Evolutionary conservation across 2,113 vertebrate species (phyloP).

Genomic region (Serinus canaria): DNA sequence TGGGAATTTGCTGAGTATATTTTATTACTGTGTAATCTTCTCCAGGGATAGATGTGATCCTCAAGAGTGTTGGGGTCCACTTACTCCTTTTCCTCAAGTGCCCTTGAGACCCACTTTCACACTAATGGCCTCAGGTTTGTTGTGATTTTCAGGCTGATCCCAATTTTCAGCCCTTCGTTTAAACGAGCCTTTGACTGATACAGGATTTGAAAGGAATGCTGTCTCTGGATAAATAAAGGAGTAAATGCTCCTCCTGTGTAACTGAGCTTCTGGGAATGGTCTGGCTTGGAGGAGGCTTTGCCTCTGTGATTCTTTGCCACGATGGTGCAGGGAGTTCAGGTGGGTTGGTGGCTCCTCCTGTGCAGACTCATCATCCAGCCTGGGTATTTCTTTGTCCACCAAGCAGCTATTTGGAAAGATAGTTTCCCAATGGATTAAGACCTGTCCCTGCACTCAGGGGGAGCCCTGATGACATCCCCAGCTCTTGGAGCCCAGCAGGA

Average conservation of each 20-base stretch:
- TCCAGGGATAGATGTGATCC: conserved; percentile 13
- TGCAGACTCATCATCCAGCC: background rate
- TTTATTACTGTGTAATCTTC: conserved; percentile 4
- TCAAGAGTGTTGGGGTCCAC: conserved; percentile 40
- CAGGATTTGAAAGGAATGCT: background rate
- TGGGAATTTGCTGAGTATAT: background rate
- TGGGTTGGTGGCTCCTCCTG: accelerated
- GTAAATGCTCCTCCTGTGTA: background rate
- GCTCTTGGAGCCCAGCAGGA: background rate
- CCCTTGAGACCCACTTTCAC: conserved; percentile 22
- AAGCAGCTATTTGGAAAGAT: accelerated
- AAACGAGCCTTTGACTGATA: background rate
- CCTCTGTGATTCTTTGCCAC: background rate
- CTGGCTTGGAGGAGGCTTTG: background rate
- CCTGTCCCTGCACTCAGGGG: accelerated
- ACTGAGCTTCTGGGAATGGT: background rate
- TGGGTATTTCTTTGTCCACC: background rate
- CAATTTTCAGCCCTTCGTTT: background rate
- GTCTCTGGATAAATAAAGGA: background rate
- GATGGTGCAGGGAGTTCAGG: background rate
- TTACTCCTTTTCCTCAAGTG: conserved; percentile 27
- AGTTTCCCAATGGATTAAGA: background rate
- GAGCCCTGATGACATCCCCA: background rate
- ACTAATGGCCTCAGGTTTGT: conserved; percentile 40
- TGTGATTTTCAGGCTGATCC: conserved; percentile 16